A percentile compares a stretch with the other conserved stretches of the same genome.
Conservation (phyloP, 2,797 vertebrate species). For the Oreochromis mossambicus region DNA sequence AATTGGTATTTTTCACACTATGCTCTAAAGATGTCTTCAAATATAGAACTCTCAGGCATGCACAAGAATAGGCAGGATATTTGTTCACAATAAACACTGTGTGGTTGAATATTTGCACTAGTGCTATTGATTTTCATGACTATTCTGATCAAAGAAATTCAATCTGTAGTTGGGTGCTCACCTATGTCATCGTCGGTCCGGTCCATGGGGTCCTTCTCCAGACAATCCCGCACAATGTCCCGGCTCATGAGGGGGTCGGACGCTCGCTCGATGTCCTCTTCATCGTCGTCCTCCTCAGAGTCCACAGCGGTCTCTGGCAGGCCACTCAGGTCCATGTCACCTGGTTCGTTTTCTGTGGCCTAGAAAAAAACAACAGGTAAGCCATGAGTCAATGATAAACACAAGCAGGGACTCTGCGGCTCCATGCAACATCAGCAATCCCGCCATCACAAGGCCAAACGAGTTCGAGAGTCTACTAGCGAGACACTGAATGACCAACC, state of each 20-base stretch:
- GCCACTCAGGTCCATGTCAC: constrained; percentile 99
- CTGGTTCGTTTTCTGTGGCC: constrained; percentile 97
- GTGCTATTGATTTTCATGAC: not conserved
- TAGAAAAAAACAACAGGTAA: constrained; percentile 32
- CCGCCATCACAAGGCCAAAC: not conserved
- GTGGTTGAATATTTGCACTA: not conserved
- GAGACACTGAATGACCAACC: not conserved
- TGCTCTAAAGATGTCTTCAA: not conserved
- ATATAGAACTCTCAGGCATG: not conserved
- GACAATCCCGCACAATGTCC: constrained; percentile 95
- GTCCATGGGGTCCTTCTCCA: constrained; percentile 99
- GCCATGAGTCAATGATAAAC: not conserved
- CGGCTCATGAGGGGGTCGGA: constrained; percentile 97
- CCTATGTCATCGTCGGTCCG: constrained; percentile 98
- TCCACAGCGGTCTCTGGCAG: constrained; percentile 97
- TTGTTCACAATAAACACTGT: not conserved
- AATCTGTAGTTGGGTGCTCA: constrained; percentile 57
- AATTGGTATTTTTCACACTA: not conserved
- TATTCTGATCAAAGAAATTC: not conserved
- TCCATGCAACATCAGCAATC: not conserved
- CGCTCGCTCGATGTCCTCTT: constrained; percentile 96
- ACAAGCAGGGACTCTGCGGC: not conserved
- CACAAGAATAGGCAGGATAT: not conserved
- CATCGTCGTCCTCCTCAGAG: constrained; percentile 97
- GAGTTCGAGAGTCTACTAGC: not conserved